Evolutionary conservation across 2,888 invertebrate species (phyloP).

Genomic region (Autographa gamma): DNA sequence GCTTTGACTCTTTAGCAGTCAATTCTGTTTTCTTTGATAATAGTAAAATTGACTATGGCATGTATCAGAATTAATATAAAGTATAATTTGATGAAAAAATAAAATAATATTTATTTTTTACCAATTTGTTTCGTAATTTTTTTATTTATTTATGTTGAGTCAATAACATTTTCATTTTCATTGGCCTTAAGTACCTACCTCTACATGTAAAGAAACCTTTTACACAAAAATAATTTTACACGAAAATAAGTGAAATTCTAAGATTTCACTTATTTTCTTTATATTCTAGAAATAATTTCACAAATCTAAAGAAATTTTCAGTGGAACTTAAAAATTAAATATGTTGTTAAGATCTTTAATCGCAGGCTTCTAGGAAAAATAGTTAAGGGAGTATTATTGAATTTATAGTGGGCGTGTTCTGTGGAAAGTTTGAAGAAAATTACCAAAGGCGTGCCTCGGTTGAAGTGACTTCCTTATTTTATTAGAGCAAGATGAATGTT

Average conservation of each 20-base stretch:
- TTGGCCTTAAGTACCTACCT: too few relatives aligned
- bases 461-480: constrained; percentile 8
- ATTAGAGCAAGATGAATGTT: constrained; percentile 8
- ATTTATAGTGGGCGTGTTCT: constrained; percentile 2
- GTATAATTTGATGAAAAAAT: too few relatives aligned
- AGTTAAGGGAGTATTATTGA: neutral
- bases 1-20: neutral
- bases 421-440: constrained; percentile 10
- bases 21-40: neutral
- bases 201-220: neutral
- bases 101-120: too few relatives aligned
- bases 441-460: constrained; percentile 16
- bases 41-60: too few relatives aligned
- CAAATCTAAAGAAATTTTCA: neutral
- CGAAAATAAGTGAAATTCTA: too few relatives aligned
- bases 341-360: neutral
- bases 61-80: too few relatives aligned
- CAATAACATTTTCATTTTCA: too few relatives aligned
- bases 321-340: neutral
- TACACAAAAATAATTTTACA: too few relatives aligned
- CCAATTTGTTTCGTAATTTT: too few relatives aligned
- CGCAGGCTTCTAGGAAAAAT: neutral
- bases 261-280: neutral
- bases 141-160: too few relatives aligned
- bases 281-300: neutral